Evolutionary conservation across 2,888 invertebrate species (phyloP), one percentile per base, ranked within the genome.

Genomic region (Allophyes oxyacanthae): DNA sequence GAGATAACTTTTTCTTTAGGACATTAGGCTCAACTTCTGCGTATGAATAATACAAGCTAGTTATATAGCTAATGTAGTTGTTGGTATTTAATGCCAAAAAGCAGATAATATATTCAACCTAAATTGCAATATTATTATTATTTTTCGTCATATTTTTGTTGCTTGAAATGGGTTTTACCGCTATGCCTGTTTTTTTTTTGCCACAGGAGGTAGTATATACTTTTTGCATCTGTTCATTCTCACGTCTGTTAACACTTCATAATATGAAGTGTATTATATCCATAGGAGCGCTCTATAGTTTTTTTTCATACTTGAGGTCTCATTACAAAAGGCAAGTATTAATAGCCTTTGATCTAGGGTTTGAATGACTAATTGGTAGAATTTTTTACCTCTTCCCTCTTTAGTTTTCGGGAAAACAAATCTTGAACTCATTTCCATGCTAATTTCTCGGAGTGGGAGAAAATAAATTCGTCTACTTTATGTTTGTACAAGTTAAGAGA

Each of bases 331-430:
- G 40, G 28, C 37, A 41, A 33, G 28, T 44, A 46, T 34, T 34
- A 55, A 45, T 57, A 46, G 41, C 44, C 57, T 64, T 74, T 70
- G 65, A 73, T 73, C 70, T 69, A 54, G 53, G 42, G 33, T 36
- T 56, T 37, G 42, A 66, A 56, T 69, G 65, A 73, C 48, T 55
- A 71, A 73, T 71, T 70, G 38, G 44, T 32, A 26, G 45, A 53
- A 28, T 54, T 54, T 56, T 56, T 60, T 53, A 49, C 63, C 45
- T 52, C 50, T 56, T 59, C 51, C 40, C 58, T 55, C 37, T 56
- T 45, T 42, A 42, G 32, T 38, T 50, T 64, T 48, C 2, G n/a
- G 20, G 11, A 45, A 56, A 73, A 69, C 59, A 56, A 69, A 64
- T 69, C 42, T 50, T 41, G 42, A 42, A 55, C 34, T 52, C 48